Evolutionary conservation across 2,113 vertebrate species (phyloP).

Genomic region (Leucosticte australis): DNA sequence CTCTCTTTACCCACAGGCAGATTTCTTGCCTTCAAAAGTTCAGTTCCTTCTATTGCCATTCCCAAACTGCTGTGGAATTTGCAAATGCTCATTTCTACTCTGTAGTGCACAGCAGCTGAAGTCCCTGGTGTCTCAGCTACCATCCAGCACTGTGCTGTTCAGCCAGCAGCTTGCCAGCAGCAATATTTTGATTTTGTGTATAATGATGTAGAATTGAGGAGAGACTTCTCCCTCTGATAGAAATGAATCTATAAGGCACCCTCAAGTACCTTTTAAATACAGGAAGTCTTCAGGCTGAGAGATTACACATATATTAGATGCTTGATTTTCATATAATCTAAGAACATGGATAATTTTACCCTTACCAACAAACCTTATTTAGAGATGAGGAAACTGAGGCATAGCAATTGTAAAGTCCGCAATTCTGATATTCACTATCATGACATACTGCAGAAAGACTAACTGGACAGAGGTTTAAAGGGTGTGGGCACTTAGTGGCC

Average conservation of each 20-base stretch:
- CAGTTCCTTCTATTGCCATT: not conserved
- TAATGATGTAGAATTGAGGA: not conserved
- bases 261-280: not conserved
- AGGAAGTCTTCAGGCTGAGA: not conserved
- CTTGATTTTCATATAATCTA: not conserved
- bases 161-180: not conserved
- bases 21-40: not conserved
- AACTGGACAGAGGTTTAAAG: not conserved
- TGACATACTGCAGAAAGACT: not conserved
- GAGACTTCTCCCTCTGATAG: not conserved
- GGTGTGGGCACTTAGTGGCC: not conserved
- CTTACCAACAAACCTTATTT: not conserved
- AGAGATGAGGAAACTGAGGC: not conserved
- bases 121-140: not conserved
- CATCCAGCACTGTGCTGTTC: not conserved
- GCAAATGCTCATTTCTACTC: not conserved
- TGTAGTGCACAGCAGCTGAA: not conserved
- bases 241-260: not conserved
- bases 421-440: not conserved
- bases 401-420: not conserved
- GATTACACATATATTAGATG: not conserved
- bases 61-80: not conserved
- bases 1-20: not conserved
- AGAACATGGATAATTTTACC: not conserved
- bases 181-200: not conserved